These are phyloP conservation scores for Agrochola macilenta DNA, from an alignment of 2,888 invertebrate genomes.

Conservation along the genomic window DNA sequence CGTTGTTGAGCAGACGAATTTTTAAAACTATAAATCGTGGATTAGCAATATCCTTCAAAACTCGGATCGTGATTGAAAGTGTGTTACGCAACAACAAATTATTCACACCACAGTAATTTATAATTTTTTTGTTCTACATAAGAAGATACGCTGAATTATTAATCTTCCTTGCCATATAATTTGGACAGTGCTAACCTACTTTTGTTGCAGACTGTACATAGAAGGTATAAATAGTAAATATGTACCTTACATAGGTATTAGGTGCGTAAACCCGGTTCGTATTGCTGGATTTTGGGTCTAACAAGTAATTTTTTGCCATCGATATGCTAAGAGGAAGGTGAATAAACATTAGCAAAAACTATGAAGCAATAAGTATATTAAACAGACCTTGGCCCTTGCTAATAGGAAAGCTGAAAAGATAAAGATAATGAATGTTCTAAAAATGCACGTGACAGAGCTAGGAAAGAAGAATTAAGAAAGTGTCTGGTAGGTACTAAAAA, in stretches of 20 bases:
- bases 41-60: no score
- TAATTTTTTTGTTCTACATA: no score
- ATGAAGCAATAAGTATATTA: not conserved
- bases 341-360: not conserved
- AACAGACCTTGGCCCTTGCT: not conserved
- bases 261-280: not conserved
- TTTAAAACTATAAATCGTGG: no score
- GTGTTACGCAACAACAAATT: not conserved
- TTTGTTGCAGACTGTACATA: constrained; percentile 24
- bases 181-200: not conserved
- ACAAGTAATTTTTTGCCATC: not conserved
- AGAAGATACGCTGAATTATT: no score
- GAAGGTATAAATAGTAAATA: constrained; percentile 2
- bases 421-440: not conserved
- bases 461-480: constrained; percentile 1
- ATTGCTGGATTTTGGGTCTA: not conserved
- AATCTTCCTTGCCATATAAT: not conserved
- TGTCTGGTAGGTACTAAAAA: constrained; percentile 35
- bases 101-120: not conserved
- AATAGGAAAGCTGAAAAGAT: not conserved
- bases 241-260: not conserved
- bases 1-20: no score
- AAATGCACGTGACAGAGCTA: constrained; percentile 13
- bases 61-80: no score
- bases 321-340: not conserved